A percentile compares a stretch with the other conserved stretches of the same genome.
phyloP scores from a whole-genome alignment of 2,888 invertebrate species.

The Apantesis nais region DNA sequence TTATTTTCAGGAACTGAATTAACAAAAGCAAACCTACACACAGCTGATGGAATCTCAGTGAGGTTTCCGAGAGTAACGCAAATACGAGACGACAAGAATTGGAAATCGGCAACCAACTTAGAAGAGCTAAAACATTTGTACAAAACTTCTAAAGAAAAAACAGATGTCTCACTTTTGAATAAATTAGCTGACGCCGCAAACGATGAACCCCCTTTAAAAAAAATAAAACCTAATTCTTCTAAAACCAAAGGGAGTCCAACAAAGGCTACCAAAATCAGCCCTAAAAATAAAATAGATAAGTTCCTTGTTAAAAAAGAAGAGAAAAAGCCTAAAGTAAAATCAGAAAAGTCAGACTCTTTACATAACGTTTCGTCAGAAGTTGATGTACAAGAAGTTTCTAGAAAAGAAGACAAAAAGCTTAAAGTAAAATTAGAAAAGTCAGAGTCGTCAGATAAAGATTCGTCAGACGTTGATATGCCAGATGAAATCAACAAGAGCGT shows the following conservation, averaged over 20 bases:
- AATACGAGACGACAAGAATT: conserved; percentile 93
- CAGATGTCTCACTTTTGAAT: conserved; percentile 84
- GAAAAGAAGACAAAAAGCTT: not conserved
- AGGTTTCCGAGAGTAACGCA: conserved; percentile 95
- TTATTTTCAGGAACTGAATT: conserved; percentile 88
- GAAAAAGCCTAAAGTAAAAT: not conserved
- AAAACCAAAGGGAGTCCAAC: conserved; percentile 57
- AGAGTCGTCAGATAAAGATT: not conserved
- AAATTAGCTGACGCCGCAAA: conserved; percentile 72
- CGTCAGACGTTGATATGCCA: conserved; percentile 3
- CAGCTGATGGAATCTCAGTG: conserved; percentile 97
- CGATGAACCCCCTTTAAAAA: conserved; percentile 60
- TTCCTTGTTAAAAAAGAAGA: conserved; percentile 36
- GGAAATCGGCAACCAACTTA: conserved; percentile 93
- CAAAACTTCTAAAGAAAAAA: conserved; percentile 88
- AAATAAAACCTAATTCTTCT: conserved; percentile 60
- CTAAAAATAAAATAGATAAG: conserved; percentile 31
- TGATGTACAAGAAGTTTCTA: not conserved
- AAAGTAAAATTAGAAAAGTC: conserved; percentile 5
- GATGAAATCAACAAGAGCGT: conserved; percentile 26
- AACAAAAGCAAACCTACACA: conserved; percentile 93
- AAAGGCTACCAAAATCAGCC: conserved; percentile 33
- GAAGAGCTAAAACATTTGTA: conserved; percentile 89
- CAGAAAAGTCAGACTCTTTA: not conserved
- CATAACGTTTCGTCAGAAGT: not conserved